Conservation (phyloP, 2,888 invertebrate species). For the Nasonia oneida region DNA sequence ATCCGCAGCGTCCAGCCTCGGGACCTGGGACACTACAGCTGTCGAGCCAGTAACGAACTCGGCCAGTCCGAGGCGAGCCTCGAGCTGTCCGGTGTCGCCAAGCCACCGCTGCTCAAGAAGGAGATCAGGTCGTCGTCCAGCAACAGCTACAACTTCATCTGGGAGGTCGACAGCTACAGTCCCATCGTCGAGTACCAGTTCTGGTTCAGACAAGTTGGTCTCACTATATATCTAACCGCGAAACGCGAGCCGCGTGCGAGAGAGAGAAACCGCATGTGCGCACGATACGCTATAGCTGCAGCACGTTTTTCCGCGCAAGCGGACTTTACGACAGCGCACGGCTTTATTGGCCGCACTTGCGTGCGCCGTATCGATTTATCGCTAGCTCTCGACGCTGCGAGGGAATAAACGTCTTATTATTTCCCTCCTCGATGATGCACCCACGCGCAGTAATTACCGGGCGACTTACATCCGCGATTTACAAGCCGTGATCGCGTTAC, state of each 20-base stretch:
- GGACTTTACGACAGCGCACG: not conserved
- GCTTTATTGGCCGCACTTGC: not conserved
- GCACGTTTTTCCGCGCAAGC: not conserved
- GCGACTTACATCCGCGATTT: not conserved
- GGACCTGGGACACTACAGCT: slow-evolving; percentile 90
- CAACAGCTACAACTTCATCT: slow-evolving; percentile 85
- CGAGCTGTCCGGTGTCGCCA: slow-evolving; percentile 88
- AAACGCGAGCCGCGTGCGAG: slow-evolving; percentile 41
- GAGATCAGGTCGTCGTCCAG: slow-evolving; percentile 79
- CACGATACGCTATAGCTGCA: too few relatives aligned
- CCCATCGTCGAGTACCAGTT: slow-evolving; percentile 87
- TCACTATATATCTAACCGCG: not conserved
- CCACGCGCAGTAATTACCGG: too few relatives aligned
- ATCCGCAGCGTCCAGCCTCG: slow-evolving; percentile 84
- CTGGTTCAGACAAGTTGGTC: slow-evolving; percentile 73
- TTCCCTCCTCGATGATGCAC: too few relatives aligned
- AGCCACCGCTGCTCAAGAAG: slow-evolving; percentile 85
- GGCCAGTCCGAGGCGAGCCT: slow-evolving; percentile 87
- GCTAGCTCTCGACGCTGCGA: too few relatives aligned
- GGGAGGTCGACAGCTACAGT: slow-evolving; percentile 92
- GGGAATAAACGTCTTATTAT: too few relatives aligned
- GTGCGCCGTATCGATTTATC: too few relatives aligned
- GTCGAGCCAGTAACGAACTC: slow-evolving; percentile 87
- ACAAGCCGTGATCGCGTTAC: not conserved
- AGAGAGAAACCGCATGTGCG: not conserved